phyloP scores from a whole-genome alignment of 2,797 vertebrate species.

The Perodicticus potto region DNA sequence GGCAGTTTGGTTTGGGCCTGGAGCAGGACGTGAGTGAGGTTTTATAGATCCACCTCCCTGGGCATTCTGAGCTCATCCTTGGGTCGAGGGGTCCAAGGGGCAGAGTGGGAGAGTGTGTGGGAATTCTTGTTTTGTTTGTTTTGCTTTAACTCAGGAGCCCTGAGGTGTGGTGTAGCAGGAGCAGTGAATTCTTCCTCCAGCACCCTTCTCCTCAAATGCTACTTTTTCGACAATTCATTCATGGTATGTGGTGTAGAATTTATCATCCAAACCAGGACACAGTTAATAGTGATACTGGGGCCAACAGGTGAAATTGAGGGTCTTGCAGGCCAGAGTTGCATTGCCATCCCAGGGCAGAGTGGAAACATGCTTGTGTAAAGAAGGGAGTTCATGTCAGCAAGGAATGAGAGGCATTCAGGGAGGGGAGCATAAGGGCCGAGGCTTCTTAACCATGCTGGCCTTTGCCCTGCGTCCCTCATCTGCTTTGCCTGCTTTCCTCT shows the following conservation, averaged over 20 bases:
- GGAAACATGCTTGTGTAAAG: background rate
- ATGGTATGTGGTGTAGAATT: background rate
- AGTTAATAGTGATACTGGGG: background rate
- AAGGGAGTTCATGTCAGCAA: fast-evolving
- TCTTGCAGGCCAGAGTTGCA: background rate
- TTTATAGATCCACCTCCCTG: slow-evolving; percentile 79
- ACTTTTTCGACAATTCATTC: background rate
- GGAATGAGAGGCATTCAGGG: background rate
- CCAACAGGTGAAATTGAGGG: background rate
- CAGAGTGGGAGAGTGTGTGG: background rate
- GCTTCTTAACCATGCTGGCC: background rate
- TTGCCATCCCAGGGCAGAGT: background rate
- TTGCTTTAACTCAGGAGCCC: background rate
- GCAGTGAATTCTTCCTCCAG: background rate
- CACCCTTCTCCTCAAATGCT: background rate
- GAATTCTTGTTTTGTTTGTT: background rate
- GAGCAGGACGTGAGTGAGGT: slow-evolving; percentile 76
- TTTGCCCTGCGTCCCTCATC: background rate
- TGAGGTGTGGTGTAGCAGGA: background rate
- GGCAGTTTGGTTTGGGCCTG: slow-evolving; percentile 53
- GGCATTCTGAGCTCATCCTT: slow-evolving; percentile 61
- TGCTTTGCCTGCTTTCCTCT: background rate
- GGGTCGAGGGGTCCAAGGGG: background rate
- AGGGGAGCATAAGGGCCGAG: background rate
- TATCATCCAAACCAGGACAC: background rate